Conservation (phyloP, 2,113 vertebrate genomes). For the Motacilla tschutschensis region DNA sequence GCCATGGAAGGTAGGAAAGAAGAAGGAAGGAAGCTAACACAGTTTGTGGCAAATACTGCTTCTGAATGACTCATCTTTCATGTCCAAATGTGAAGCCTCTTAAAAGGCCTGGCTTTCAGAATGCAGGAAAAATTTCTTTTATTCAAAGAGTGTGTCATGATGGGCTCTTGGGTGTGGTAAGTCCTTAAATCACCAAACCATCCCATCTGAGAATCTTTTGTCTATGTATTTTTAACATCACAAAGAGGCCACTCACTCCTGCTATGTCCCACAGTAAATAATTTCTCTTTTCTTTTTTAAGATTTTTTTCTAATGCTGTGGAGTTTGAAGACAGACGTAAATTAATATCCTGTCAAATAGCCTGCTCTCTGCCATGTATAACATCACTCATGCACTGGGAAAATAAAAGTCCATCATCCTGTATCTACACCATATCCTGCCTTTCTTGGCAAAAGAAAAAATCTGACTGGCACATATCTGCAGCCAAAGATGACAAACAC, state of each 20-base stretch:
- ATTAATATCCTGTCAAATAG: not conserved
- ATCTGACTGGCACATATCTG: not conserved
- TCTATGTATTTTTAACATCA: not conserved
- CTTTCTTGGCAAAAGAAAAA: not conserved
- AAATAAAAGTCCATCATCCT: not conserved
- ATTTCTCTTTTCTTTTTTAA: not conserved
- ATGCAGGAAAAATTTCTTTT: not conserved
- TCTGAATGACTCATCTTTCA: not conserved
- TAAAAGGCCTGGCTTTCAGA: not conserved
- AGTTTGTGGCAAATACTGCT: not conserved
- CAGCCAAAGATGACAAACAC: not conserved
- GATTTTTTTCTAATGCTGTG: not conserved
- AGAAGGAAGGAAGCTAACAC: not conserved
- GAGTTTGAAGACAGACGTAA: not conserved
- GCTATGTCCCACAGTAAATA: not conserved
- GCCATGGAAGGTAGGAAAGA: not conserved
- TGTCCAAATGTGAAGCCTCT: not conserved
- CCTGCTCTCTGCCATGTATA: not conserved
- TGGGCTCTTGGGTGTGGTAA: not conserved
- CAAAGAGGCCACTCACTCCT: not conserved
- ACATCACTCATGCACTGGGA: not conserved
- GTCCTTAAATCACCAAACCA: not conserved
- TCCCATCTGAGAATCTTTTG: not conserved
- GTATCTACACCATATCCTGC: not conserved
- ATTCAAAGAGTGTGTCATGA: not conserved